Evolutionary conservation across 2,797 vertebrate genomes (phyloP).

Genomic region (Dermochelys coriacea): DNA sequence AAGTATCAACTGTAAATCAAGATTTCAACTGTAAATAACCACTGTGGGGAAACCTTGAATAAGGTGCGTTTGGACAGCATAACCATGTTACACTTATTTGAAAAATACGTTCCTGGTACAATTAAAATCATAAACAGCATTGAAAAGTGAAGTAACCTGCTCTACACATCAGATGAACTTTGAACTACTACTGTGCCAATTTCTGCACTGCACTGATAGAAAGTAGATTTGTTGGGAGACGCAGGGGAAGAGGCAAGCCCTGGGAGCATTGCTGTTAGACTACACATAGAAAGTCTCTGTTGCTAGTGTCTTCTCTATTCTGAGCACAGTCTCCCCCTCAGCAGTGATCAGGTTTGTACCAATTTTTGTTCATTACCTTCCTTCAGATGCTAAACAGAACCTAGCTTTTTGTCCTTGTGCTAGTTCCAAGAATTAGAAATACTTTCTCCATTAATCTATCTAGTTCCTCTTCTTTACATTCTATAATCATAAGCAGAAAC

Average conservation of each 20-base stretch:
- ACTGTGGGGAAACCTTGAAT: neutral
- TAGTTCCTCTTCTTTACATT: neutral
- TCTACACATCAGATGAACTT: neutral
- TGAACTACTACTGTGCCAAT: neutral
- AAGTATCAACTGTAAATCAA: neutral
- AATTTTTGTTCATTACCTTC: neutral
- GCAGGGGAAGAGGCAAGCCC: neutral
- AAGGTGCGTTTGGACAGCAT: neutral
- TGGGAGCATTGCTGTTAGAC: neutral
- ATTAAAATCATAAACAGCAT: neutral
- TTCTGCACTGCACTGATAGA: neutral
- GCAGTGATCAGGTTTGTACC: neutral
- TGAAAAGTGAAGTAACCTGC: neutral
- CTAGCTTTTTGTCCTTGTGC: neutral
- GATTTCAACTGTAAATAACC: neutral
- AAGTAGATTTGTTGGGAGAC: neutral
- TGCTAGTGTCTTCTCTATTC: neutral
- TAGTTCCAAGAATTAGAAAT: neutral
- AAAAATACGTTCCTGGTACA: neutral
- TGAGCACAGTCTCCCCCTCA: neutral
- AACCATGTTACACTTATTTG: neutral
- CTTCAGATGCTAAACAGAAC: neutral
- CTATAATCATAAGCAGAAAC: neutral
- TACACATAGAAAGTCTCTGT: neutral
- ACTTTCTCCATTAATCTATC: neutral